Base-by-base conservation (phyloP, 2,113 vertebrate species). In the Passer montanus region DNA sequence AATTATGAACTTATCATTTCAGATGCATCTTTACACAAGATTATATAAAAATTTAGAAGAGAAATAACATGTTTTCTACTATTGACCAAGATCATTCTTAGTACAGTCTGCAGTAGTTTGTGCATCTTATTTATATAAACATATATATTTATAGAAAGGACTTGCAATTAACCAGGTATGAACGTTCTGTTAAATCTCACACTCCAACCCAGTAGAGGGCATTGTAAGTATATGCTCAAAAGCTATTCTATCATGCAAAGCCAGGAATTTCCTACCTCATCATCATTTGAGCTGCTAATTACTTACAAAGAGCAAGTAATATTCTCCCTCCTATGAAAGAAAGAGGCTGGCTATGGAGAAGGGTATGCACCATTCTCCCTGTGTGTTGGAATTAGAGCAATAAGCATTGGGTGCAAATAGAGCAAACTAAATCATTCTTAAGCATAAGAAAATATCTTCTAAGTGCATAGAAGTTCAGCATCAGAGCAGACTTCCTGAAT, bases 181-280 rank as follows among this genome's bases (percentile, higher is more conserved):
- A 68, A 9, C 3, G 0, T 16, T 83, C 50, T 47, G 6, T 70
- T 78, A 67, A 82, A 74, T 78, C 76, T 81, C 19, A 9, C 15
- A 31, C 75, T 81, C 76, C 80, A 69, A 90, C 86, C 93, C 95
- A 96, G 86, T 11, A 97, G 94, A 92, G 96, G 90, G 93, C 83
- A 95, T 92, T 52, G 78, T 72, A 70, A 92, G 33, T 77, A 84
- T 95, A 59, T 43, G 12, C 63, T 74, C 86, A 89, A 90, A 88
- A 90, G 10, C 26, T 33, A 50, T 53, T 24, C 15, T 68, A 33
- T 75, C 82, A 72, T 30, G 47, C 59, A 78, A 89, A 87, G 44
- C 30, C 47, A 89, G 30, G 69, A 20, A 86, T 86, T 86, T 67
- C 30, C 68, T 35, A 58, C 39, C 31, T 55, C 31, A 47, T 30